Evolutionary conservation across 2,888 invertebrate genomes (phyloP).

Genomic region (Sesamia inferens): DNA sequence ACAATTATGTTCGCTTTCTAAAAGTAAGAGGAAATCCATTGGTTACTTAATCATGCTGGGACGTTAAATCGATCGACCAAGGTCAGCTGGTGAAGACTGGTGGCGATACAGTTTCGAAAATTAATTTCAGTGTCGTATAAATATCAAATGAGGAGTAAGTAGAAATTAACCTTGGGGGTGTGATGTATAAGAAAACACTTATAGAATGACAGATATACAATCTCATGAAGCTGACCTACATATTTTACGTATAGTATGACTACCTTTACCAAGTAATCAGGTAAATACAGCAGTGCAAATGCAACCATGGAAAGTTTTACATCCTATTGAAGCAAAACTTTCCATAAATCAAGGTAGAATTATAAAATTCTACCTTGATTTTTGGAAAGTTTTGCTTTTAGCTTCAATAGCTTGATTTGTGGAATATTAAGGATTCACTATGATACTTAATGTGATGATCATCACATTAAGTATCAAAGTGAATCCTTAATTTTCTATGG

Average conservation of each 20-base stretch:
- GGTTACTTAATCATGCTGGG: slow-evolving; percentile 43
- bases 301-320: neutral
- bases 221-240: neutral
- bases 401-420: too few relatives aligned
- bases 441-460: neutral
- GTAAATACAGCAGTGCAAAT: neutral
- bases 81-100: slow-evolving; percentile 36
- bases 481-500: slow-evolving; percentile 10
- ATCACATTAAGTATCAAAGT: neutral
- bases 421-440: slow-evolving; percentile 10
- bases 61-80: slow-evolving; percentile 51
- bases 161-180: neutral
- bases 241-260: neutral
- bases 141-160: slow-evolving; percentile 1
- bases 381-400: neutral
- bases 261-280: neutral
- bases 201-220: neutral
- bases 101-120: slow-evolving; percentile 30
- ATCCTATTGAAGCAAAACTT: too few relatives aligned
- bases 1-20: slow-evolving; percentile 49
- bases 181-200: neutral
- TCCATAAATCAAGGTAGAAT: too few relatives aligned
- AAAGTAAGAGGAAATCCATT: slow-evolving; percentile 43
- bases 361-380: too few relatives aligned
- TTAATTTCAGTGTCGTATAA: slow-evolving; percentile 14